Base-by-base conservation (phyloP, 1,140 invertebrate species). In the Ceratosolen solmsi region DNA sequence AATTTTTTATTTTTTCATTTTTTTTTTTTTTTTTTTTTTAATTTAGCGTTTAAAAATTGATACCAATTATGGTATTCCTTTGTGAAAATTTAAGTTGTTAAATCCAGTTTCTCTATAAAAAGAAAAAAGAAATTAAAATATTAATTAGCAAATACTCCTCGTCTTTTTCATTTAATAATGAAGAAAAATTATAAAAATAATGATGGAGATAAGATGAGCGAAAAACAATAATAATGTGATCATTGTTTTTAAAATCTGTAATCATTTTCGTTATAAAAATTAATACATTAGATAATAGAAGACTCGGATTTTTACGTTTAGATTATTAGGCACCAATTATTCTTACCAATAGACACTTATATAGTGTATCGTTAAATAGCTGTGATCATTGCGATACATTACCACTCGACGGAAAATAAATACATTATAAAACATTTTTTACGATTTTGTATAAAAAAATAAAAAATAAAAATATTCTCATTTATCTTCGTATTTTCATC, bases 341-440 rank as follows among this genome's bases (percentile, higher is more conserved):
- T 83, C 60, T 83, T 83, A 80, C 73, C 30, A 60, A 80, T 76
- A 41, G 58, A 76, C 74, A 80, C n/a, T 77, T 79, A 46, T 76
- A 77, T 83, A 80, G 60, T 79, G 27, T 75, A 83, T 83, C 71
- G 68, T 80, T 80, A 83, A 83, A 83, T 80, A 83, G 82, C 82
- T 83, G 77, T 83, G 82, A 83, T 79, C 71, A 83, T 60, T 68
- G 27, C 54, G 70, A 63, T 27, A 25, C n/a, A 25, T 56, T 4
- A 41, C 46, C 82, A 83, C 60, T 83, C 22, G 2, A 68, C 20
- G 58, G 71, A 68, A 46, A 74, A 75, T 20, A 22, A n/a, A 30
- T 75, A 4, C 46, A 41, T 7, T 68, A 79, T 56, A 46, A 65
- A 78, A 33, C 20, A 46, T 36, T 75, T 79, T 77, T 74, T 83